Conservation (phyloP, 2,888 invertebrate genomes). For the Agrypnus murinus region DNA sequence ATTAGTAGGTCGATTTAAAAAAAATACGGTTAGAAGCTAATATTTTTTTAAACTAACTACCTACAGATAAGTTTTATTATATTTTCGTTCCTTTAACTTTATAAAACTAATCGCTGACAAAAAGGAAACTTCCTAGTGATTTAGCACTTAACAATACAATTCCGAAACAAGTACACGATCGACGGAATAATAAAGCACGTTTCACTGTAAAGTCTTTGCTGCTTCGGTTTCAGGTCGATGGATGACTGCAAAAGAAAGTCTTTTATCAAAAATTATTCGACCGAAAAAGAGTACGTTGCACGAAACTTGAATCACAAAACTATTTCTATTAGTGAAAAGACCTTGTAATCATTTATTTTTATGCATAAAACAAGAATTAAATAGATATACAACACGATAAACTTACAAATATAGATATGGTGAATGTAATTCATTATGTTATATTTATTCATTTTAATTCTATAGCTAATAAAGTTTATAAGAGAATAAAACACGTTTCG, state of each 20-base stretch:
- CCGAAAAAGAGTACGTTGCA: constrained; percentile 31
- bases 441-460: too few relatives aligned
- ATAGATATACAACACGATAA: constrained; percentile 27
- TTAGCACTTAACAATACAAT: constrained; percentile 26
- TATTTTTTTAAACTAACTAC: constrained; percentile 24
- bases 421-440: too few relatives aligned
- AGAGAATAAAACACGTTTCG: too few relatives aligned
- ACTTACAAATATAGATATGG: constrained; percentile 3
- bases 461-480: too few relatives aligned
- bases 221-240: constrained; percentile 25
- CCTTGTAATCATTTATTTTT: constrained; percentile 27
- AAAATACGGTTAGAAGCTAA: constrained; percentile 21
- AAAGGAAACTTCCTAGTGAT: constrained; percentile 30
- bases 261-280: constrained; percentile 34
- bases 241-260: constrained; percentile 24
- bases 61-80: too few relatives aligned
- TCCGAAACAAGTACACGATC: constrained; percentile 25
- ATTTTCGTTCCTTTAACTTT: too few relatives aligned
- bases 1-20: constrained; percentile 45
- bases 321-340: constrained; percentile 16
- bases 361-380: constrained; percentile 26
- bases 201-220: constrained; percentile 30
- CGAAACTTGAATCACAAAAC: constrained; percentile 30
- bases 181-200: constrained; percentile 33
- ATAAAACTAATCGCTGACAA: constrained; percentile 13